Percentiles rank a stretch among this genome's conserved stretches.
phyloP scores from a whole-genome alignment of 2,888 invertebrate genomes.

The Subacronicta megacephala region DNA sequence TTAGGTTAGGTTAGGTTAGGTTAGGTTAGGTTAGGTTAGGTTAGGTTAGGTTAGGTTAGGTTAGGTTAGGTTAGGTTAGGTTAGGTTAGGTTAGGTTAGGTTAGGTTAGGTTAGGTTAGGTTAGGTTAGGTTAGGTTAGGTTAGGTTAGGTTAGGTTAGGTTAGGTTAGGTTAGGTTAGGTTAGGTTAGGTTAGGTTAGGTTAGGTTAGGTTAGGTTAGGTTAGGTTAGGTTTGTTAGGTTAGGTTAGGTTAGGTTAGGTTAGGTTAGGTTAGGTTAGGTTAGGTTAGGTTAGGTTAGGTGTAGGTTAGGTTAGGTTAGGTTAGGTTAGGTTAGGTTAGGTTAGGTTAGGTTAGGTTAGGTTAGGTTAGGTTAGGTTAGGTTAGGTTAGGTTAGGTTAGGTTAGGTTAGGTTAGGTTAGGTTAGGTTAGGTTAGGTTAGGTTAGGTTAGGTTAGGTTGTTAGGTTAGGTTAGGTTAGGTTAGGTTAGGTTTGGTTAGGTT shows the following conservation, averaged over 20 bases:
- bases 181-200: too few species aligned
- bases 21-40: slow-evolving; percentile 1
- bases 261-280: slow-evolving; percentile 11
- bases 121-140: slow-evolving; percentile 1
- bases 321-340: slow-evolving; percentile 18
- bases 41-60: too few species aligned
- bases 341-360: slow-evolving; percentile 35
- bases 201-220: slow-evolving; percentile 15
- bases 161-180: slow-evolving; percentile 11
- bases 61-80: background rate
- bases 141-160: slow-evolving; percentile 5
- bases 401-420: slow-evolving; percentile 39
- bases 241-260: too few species aligned
- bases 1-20: slow-evolving; percentile 20
- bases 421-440: slow-evolving; percentile 19
- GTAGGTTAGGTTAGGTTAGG: slow-evolving; percentile 6
- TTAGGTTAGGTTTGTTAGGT: background rate
- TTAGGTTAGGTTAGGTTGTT: slow-evolving; percentile 35
- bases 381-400: slow-evolving; percentile 46
- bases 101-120: too few species aligned
- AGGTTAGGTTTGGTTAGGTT: slow-evolving; percentile 4
- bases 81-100: slow-evolving; percentile 1
- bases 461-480: slow-evolving; percentile 40
- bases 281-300: slow-evolving; percentile 11
- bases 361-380: slow-evolving; percentile 48